These are phyloP conservation scores for Drosophila imparisetae DNA, from an alignment of 2,888 invertebrate species.

Conservation along the genomic window DNA sequence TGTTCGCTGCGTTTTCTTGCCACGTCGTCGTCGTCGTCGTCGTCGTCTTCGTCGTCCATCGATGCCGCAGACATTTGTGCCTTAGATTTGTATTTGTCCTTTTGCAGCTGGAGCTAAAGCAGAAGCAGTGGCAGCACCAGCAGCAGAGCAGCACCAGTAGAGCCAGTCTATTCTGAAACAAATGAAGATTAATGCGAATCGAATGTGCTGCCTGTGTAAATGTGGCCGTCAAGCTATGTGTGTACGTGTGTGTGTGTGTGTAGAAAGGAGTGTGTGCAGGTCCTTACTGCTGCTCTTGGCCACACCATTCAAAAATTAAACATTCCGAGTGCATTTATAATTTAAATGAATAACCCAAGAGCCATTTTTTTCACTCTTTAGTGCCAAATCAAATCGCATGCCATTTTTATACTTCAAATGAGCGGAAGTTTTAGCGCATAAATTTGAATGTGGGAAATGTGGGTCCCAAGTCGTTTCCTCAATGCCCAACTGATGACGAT, in stretches of 20 bases:
- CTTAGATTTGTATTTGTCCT: slow-evolving; percentile 80
- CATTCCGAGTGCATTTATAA: slow-evolving; percentile 82
- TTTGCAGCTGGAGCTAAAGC: slow-evolving; percentile 43
- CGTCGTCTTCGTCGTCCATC: slow-evolving; percentile 56
- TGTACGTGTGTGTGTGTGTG: slow-evolving; percentile 11
- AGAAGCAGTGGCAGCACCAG: slow-evolving; percentile 11
- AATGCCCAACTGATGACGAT: slow-evolving; percentile 30
- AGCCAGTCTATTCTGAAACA: slow-evolving; percentile 79
- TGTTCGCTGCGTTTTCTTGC: slow-evolving; percentile 78
- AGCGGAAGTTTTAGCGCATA: slow-evolving; percentile 79
- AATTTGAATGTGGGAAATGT: slow-evolving; percentile 65
- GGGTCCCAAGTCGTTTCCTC: slow-evolving; percentile 45
- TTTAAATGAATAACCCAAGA: slow-evolving; percentile 79
- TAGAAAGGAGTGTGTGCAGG: slow-evolving; percentile 21
- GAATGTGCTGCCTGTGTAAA: slow-evolving; percentile 78
- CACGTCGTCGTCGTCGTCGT: slow-evolving; percentile 30
- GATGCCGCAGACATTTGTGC: slow-evolving; percentile 81
- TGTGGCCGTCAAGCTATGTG: slow-evolving; percentile 49
- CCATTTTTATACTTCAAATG: slow-evolving; percentile 69
- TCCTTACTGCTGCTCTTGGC: slow-evolving; percentile 32
- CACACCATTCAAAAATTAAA: slow-evolving; percentile 79
- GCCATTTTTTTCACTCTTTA: slow-evolving; percentile 18
- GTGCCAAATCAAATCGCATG: slow-evolving; percentile 58
- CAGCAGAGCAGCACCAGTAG: slow-evolving; percentile 19
- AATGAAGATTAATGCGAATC: slow-evolving; percentile 81